Base-by-base conservation (phyloP, 2,888 invertebrate genomes). In the Congeria kusceri region DNA sequence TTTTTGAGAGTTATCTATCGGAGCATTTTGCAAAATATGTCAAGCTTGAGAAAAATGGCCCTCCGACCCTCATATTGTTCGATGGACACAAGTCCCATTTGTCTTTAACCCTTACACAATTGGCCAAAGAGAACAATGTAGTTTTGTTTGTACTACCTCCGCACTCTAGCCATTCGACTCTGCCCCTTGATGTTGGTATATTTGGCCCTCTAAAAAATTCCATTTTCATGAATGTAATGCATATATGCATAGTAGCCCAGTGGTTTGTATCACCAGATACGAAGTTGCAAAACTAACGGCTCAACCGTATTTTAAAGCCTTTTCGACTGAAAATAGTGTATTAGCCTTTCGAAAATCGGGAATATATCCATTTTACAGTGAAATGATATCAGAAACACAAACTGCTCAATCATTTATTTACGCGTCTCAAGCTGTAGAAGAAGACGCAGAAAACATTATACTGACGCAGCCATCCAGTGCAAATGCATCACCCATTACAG, bases 71-170 rank as follows among this genome's bases (percentile, higher is more conserved):
- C n/a, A 28, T 79, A 1, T 46, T 83, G 3, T 83, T 66, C 68
- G 74, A 83, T 64, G 83, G 83, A 20, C 79, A 84, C 58, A 74
- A 69, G 39, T 84, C 72, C 1, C 79, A 81, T 58, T 32, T 71
- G 3, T 57, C 47, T 20, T 25, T 76, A 18, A 78, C 80, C n/a
- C 29, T 77, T 15, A 69, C 77, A 29, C 44, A 77, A 27, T 81
- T 77, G 81, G 81, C 72, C 1, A 72, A 66, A 25, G 25, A 73
- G 29, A 62, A 69, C 23, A 75, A 65, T 75, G 73, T 82, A 18
- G 65, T 80, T 1, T 59, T 80, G 23, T 85, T 85, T 85, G 80
- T 85, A 9, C 65, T 85, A 3, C 82, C 84, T 18, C 73, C 82
- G 20, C 78, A 84, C 28, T 69, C 69, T 9, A 65, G 70, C 18